A percentile compares a stretch with the other conserved stretches of the same genome.
Evolutionary conservation across 2,888 invertebrate species (phyloP).

Genomic region (Parelbella ahira): DNA sequence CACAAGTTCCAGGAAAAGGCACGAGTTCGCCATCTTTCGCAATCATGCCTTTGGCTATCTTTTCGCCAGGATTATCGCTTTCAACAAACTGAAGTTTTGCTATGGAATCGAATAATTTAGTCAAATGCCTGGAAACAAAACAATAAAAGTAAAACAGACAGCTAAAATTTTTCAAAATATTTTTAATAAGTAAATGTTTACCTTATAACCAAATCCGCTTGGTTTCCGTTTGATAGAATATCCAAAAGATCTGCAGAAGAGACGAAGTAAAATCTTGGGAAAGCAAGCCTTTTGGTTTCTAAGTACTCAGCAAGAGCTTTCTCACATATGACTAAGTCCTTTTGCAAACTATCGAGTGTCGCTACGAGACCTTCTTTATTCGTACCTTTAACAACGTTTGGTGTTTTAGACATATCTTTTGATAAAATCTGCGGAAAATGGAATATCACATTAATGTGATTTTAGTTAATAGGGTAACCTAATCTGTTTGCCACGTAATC

Average conservation of each 20-base stretch:
- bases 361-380: conserved; percentile 91
- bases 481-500: too few relatives aligned
- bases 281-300: conserved; percentile 97
- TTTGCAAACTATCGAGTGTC: conserved; percentile 90
- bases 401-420: conserved; percentile 87
- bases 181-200: too few relatives aligned
- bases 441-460: conserved; percentile 19
- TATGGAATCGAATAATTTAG: conserved; percentile 97
- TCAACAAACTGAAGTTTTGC: conserved; percentile 90
- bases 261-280: conserved; percentile 98
- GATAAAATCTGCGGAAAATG: conserved; percentile 80
- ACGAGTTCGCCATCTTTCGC: conserved; percentile 98
- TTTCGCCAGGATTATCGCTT: conserved; percentile 78
- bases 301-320: conserved; percentile 98
- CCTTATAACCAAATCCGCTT: conserved; percentile 90
- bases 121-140: conserved; percentile 91
- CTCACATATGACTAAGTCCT: conserved; percentile 93
- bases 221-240: conserved; percentile 96
- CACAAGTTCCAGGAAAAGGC: conserved; percentile 87
- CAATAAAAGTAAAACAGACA: too few relatives aligned
- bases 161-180: too few relatives aligned
- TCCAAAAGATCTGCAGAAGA: conserved; percentile 97
- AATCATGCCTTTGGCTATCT: conserved; percentile 89
- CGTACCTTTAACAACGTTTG: conserved; percentile 95
- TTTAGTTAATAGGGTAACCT: too few relatives aligned